These are phyloP conservation scores for Drosophila truncata DNA, from an alignment of 1,140 invertebrate species.

Conservation along the genomic window DNA sequence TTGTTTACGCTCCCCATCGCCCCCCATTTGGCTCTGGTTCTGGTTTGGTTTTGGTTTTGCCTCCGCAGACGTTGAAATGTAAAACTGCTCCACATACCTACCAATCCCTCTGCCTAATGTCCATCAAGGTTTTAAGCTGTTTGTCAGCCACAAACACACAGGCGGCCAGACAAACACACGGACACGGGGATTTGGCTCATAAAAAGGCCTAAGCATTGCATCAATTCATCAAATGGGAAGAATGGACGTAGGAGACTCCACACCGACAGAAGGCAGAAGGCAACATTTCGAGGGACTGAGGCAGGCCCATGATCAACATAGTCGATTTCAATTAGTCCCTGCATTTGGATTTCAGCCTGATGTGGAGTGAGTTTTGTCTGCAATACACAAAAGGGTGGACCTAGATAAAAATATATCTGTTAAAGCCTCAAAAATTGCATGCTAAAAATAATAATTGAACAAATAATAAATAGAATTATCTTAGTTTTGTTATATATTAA, in stretches of 20 bases:
- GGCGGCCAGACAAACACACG: slow-evolving; percentile 34
- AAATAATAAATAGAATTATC: not conserved
- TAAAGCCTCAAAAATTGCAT: not conserved
- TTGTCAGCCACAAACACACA: slow-evolving; percentile 61
- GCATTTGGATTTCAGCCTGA: slow-evolving; percentile 37
- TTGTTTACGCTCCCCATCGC: slow-evolving; percentile 56
- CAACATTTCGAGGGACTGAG: not conserved
- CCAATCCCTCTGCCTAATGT: slow-evolving; percentile 48
- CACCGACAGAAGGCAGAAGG: slow-evolving; percentile 29
- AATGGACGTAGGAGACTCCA: slow-evolving; percentile 10
- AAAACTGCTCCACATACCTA: slow-evolving; percentile 33
- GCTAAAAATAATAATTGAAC: not conserved
- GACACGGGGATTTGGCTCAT: slow-evolving; percentile 48
- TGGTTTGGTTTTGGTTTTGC: slow-evolving; percentile 24
- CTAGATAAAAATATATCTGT: too few relatives aligned
- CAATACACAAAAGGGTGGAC: slow-evolving; percentile 11
- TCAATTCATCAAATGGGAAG: slow-evolving; percentile 51
- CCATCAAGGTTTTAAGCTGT: slow-evolving; percentile 82
- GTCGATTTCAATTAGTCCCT: slow-evolving; percentile 62
- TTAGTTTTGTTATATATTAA: not conserved
- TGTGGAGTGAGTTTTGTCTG: slow-evolving; percentile 37
- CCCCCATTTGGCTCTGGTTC: slow-evolving; percentile 6
- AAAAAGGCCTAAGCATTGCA: slow-evolving; percentile 75
- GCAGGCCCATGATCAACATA: slow-evolving; percentile 42
- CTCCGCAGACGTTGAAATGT: slow-evolving; percentile 32